These are phyloP conservation scores for Crambe crambe DNA, from an alignment of 37 sponge, comb jelly and placozoan species.

Conservation along the genomic window DNA sequence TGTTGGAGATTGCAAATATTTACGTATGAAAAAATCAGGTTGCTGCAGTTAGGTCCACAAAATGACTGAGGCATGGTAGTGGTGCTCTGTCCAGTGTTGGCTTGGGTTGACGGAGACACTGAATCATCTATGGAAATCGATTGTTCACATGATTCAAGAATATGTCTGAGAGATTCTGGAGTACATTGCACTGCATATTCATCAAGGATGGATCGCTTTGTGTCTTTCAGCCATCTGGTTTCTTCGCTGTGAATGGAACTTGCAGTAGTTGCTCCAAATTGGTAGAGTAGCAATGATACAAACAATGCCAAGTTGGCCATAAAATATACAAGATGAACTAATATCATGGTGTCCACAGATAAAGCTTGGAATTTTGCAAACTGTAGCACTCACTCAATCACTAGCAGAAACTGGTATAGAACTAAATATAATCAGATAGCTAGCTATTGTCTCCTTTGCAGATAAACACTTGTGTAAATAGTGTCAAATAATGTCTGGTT, in stretches of 20 bases:
- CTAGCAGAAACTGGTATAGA: too few species aligned
- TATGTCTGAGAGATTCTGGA: not conserved
- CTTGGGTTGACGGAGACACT: not conserved
- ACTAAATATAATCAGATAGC: too few species aligned
- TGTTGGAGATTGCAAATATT: not conserved
- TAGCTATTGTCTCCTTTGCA: too few species aligned
- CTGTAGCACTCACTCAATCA: too few species aligned
- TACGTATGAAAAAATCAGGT: not conserved
- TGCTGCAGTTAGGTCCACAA: constrained; percentile 1
- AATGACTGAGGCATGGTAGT: not conserved
- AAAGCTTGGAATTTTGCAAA: too few species aligned
- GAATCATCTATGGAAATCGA: not conserved
- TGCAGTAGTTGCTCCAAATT: not conserved
- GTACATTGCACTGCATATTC: not conserved
- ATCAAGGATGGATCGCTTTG: not conserved
- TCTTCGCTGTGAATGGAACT: not conserved
- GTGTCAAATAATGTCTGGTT: too few species aligned
- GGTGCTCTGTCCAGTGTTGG: not conserved
- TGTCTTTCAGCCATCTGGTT: too few species aligned
- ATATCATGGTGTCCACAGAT: too few species aligned
- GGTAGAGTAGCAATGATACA: too few species aligned
- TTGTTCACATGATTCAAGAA: not conserved
- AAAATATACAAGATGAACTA: too few species aligned
- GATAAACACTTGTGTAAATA: too few species aligned
- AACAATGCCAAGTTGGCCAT: too few species aligned